Conservation (phyloP, 2,888 invertebrate genomes). For the Chouioia cunea region DNA sequence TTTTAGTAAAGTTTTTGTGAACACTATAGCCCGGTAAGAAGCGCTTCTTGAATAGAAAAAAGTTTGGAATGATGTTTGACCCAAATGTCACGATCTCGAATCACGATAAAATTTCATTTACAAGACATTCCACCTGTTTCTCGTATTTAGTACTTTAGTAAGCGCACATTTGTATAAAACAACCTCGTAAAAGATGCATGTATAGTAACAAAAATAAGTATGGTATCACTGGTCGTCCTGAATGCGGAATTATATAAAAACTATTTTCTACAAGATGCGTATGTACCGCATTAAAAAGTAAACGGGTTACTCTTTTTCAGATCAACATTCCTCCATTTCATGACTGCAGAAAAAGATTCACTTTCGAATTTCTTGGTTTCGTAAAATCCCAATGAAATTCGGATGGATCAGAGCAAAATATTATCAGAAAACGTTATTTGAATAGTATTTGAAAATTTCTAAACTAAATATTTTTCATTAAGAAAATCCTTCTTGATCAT, state of each 20-base stretch:
- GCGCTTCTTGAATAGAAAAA: not conserved
- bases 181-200: not conserved
- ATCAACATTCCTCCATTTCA: not conserved
- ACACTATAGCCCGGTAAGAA: not conserved
- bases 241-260: constrained; percentile 12
- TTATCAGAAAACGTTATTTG: too few species aligned
- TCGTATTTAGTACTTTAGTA: not conserved
- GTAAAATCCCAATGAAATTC: too few species aligned
- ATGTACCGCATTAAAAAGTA: not conserved
- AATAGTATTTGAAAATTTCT: too few species aligned
- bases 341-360: not conserved
- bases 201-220: not conserved
- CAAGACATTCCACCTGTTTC: not conserved
- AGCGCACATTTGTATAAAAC: not conserved
- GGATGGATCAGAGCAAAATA: too few species aligned
- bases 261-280: too few species aligned
- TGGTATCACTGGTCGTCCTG: constrained; percentile 1
- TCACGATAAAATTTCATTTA: not conserved
- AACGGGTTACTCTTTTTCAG: not conserved
- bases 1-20: constrained; percentile 3
- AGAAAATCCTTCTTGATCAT: too few species aligned
- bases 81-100: constrained; percentile 18
- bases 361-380: too few species aligned
- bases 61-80: not conserved
- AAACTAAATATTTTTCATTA: too few species aligned